These are phyloP conservation scores for Aegotheles bennettii DNA, from an alignment of 2,113 vertebrate genomes.

Conservation along the genomic window DNA sequence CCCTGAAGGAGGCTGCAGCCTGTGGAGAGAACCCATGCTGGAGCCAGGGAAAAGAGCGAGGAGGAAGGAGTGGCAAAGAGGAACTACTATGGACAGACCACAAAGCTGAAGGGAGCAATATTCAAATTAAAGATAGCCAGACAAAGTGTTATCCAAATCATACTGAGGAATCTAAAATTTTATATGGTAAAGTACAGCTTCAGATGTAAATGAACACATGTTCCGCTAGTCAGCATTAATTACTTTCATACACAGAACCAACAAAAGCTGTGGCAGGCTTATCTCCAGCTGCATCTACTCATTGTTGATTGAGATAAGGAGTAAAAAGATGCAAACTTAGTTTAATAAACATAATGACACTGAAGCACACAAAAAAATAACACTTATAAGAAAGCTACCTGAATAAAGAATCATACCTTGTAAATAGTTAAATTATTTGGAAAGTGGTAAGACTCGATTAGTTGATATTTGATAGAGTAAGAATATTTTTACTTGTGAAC, in stretches of 20 bases:
- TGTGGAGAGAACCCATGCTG: fast-evolving
- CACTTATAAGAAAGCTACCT: not conserved
- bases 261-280: not conserved
- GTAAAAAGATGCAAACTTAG: not conserved
- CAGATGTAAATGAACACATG: not conserved
- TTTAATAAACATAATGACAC: not conserved
- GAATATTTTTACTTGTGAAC: not conserved
- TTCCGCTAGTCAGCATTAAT: not conserved
- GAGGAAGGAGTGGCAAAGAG: not conserved
- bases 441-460: not conserved
- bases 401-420: not conserved
- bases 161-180: not conserved
- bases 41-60: not conserved
- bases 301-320: not conserved
- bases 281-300: not conserved
- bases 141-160: not conserved
- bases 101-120: not conserved
- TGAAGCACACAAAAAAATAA: not conserved
- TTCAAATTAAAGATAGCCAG: not conserved
- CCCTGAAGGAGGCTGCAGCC: not conserved
- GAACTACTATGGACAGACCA: not conserved
- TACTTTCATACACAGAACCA: not conserved
- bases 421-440: not conserved
- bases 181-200: not conserved
- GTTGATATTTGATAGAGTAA: not conserved